These are phyloP conservation scores for Synanthedon andrenaeformis DNA, from an alignment of 2,888 invertebrate species.

Conservation along the genomic window DNA sequence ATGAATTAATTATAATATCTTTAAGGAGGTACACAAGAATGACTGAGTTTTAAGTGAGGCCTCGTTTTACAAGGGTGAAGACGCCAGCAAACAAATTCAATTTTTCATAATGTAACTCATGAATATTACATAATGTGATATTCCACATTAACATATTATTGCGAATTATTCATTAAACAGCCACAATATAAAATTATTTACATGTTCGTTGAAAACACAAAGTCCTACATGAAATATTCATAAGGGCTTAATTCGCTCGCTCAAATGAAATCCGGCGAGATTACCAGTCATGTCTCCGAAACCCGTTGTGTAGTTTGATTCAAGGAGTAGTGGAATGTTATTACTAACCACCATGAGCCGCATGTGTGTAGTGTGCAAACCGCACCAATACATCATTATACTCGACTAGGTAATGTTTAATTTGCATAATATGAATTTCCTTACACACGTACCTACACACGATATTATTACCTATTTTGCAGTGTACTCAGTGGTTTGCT, in stretches of 20 bases:
- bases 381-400: not conserved
- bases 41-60: no score
- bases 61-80: no score
- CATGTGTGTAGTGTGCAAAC: constrained; percentile 1
- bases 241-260: constrained; percentile 25
- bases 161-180: not conserved
- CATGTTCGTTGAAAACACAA: constrained; percentile 14
- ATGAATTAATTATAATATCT: no score
- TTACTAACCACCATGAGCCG: constrained; percentile 4
- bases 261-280: constrained; percentile 29
- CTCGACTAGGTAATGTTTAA: not conserved
- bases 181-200: constrained; percentile 15
- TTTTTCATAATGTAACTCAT: not conserved
- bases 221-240: constrained; percentile 29
- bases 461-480: not conserved
- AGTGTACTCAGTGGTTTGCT: no score
- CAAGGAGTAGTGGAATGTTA: constrained; percentile 1
- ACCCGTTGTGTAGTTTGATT: not conserved
- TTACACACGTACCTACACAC: not conserved
- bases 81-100: no score
- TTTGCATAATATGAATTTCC: not conserved
- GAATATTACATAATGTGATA: not conserved
- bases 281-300: constrained; percentile 20
- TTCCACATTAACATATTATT: not conserved
- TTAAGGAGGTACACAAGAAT: no score